Evolutionary conservation across 2,888 invertebrate genomes (phyloP).

Genomic region (Panzeria rudis): DNA sequence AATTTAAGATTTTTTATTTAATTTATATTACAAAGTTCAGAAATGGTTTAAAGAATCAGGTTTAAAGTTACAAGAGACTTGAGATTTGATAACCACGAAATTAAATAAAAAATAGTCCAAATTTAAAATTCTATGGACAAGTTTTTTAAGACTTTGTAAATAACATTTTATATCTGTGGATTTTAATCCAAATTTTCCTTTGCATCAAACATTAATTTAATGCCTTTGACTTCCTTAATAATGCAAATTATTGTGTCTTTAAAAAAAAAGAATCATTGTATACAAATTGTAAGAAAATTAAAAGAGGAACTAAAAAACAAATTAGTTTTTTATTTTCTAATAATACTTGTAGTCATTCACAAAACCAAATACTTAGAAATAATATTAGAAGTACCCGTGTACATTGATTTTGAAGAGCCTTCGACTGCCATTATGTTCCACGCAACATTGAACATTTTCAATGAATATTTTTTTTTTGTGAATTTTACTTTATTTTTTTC

Average conservation of each 20-base stretch:
- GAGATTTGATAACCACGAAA: too few species aligned
- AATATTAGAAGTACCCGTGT: conserved; percentile 41
- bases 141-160: too few species aligned
- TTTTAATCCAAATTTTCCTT: not conserved
- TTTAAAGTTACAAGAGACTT: too few species aligned
- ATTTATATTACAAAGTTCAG: too few species aligned
- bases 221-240: conserved; percentile 54
- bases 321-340: conserved; percentile 18
- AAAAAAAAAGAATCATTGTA: not conserved
- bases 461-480: conserved; percentile 40
- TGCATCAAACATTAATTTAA: conserved; percentile 27
- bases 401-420: conserved; percentile 44
- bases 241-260: not conserved
- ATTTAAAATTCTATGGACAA: too few species aligned
- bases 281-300: conserved; percentile 48
- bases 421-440: conserved; percentile 68
- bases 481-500: too few species aligned
- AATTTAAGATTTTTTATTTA: too few species aligned
- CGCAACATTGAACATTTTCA: conserved; percentile 72
- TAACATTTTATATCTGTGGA: too few species aligned
- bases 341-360: conserved; percentile 11
- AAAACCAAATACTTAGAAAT: conserved; percentile 35
- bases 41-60: too few species aligned
- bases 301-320: conserved; percentile 12
- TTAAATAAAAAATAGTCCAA: too few species aligned